These are phyloP conservation scores for Cygnus atratus DNA, from an alignment of 2,113 vertebrate species.

Conservation along the genomic window DNA sequence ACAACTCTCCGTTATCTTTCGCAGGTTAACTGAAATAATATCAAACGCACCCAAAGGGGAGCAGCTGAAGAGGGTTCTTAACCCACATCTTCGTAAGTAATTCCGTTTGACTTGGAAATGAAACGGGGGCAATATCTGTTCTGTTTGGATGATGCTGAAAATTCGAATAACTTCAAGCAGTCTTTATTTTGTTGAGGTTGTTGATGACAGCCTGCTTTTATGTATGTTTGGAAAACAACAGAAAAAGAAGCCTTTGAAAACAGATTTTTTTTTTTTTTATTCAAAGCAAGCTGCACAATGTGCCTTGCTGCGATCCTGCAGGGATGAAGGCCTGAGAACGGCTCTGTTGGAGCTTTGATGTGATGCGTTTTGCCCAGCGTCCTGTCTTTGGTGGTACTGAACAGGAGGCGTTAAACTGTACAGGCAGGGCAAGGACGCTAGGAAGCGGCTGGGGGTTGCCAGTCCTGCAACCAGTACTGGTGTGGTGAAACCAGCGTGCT, in stretches of 20 bases:
- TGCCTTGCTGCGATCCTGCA: neutral
- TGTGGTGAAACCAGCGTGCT: neutral
- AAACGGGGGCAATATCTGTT: rapidly evolving
- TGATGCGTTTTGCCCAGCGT: neutral
- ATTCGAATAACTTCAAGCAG: too few species aligned
- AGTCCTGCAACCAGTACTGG: rapidly evolving
- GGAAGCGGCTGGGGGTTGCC: neutral
- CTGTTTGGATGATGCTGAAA: neutral
- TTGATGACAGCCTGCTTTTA: neutral
- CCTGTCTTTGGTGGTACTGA: neutral
- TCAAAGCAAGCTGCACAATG: neutral
- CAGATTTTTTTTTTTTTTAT: neutral
- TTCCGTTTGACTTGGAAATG: neutral
- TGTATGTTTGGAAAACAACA: neutral
- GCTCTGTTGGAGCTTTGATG: neutral
- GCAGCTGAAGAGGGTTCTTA: constrained; percentile 90
- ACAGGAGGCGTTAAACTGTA: rapidly evolving
- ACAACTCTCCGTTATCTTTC: neutral
- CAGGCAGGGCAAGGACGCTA: neutral
- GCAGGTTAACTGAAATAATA: constrained; percentile 89
- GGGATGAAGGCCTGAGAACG: neutral
- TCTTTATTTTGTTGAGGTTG: neutral
- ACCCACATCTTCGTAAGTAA: constrained; percentile 92
- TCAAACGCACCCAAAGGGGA: constrained; percentile 83
- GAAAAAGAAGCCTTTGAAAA: neutral